Conservation (phyloP, 92 coral and sea anemone genomes). For the Heliopora coerulea region DNA sequence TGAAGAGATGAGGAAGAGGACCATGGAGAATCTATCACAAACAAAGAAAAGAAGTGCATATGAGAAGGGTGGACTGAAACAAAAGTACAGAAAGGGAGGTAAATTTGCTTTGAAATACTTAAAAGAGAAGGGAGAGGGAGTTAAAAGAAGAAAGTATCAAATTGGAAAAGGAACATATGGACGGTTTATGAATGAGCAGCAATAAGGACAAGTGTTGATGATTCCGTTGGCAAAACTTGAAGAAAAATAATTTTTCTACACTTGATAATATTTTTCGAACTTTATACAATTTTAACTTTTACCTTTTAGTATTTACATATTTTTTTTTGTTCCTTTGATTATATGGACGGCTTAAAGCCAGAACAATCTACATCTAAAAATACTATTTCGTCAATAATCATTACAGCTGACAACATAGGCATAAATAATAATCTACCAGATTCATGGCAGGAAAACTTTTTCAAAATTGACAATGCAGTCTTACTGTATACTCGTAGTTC, state of each 20-base stretch:
- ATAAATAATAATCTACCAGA: too few relatives aligned
- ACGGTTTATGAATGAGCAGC: constrained; percentile 34
- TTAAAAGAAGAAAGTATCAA: constrained; percentile 17
- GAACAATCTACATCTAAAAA: neutral
- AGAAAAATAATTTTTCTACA: too few relatives aligned
- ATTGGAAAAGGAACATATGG: constrained; percentile 20
- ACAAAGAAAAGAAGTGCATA: too few relatives aligned
- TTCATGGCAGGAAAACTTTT: too few relatives aligned
- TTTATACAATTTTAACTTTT: neutral
- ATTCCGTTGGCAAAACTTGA: constrained; percentile 45
- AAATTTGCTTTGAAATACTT: constrained; percentile 53
- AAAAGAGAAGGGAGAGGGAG: constrained; percentile 38
- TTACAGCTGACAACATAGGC: neutral
- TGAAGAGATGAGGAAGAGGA: too few relatives aligned
- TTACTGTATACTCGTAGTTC: neutral
- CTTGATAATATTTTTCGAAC: too few relatives aligned
- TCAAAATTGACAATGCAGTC: too few relatives aligned
- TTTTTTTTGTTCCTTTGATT: too few relatives aligned
- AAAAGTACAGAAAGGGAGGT: too few relatives aligned
- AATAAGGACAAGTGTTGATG: neutral
- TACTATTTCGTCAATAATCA: neutral
- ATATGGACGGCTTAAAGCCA: neutral
- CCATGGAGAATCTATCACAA: too few relatives aligned
- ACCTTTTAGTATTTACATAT: too few relatives aligned
- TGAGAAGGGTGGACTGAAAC: too few relatives aligned